Percentiles rank a stretch among this genome's conserved stretches.
phyloP scores from a whole-genome alignment of 2,113 vertebrate species.

The Platysteira castanea region DNA sequence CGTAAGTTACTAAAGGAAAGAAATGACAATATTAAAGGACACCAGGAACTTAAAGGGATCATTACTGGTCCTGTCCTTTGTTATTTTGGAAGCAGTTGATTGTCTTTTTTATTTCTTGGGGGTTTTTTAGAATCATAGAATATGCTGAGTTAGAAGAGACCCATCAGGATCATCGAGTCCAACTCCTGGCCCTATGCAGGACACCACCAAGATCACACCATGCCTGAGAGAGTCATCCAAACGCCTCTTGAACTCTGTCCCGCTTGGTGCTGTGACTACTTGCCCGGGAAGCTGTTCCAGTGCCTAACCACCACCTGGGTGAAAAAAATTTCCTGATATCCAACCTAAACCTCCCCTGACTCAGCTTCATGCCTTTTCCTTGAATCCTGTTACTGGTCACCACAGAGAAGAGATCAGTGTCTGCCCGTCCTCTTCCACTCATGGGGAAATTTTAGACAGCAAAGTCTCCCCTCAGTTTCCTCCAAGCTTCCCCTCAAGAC shows the following conservation, averaged over 20 bases:
- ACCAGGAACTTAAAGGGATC: neutral
- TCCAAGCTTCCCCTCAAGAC: neutral
- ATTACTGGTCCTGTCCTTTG: neutral
- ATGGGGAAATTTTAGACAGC: neutral
- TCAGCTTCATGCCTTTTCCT: neutral
- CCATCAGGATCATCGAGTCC: neutral
- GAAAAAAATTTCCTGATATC: neutral
- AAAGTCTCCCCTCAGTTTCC: neutral
- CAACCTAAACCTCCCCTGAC: neutral
- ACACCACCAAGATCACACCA: too few relatives aligned
- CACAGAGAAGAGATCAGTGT: neutral
- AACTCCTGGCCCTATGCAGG: neutral
- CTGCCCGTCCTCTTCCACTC: neutral
- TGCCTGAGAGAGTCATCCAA: too few relatives aligned
- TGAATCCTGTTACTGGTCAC: neutral
- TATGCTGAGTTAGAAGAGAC: neutral
- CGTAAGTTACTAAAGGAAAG: neutral
- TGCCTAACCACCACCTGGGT: neutral
- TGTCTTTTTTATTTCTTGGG: neutral
- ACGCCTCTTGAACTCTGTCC: fast-evolving
- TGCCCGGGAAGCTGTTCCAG: neutral
- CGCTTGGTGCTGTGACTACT: neutral
- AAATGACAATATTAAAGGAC: neutral
- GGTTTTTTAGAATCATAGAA: neutral
- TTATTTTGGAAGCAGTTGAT: neutral